phyloP scores from a whole-genome alignment of 2,797 vertebrate genomes.

The Sebastes nivosus region DNA sequence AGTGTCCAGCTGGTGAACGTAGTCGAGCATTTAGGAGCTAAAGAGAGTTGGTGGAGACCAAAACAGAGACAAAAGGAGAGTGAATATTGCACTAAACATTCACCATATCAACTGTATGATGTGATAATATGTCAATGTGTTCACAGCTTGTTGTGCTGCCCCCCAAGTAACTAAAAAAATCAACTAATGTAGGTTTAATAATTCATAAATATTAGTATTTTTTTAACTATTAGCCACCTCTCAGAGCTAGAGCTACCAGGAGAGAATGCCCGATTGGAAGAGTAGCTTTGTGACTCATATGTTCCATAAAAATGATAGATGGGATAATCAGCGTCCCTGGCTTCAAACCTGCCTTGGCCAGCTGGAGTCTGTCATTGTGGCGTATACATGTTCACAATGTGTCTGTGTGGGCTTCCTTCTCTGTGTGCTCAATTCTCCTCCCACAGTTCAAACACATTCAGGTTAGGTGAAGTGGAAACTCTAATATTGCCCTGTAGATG shows the following conservation, averaged over 20 bases:
- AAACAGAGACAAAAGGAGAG: background rate
- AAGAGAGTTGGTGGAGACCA: background rate
- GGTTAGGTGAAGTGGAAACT: conserved; percentile 37
- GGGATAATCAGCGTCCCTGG: background rate
- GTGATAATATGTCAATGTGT: background rate
- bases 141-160: background rate
- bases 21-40: background rate
- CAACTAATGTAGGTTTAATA: background rate
- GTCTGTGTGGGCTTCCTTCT: background rate
- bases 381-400: conserved; percentile 1
- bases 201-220: background rate
- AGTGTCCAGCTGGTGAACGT: background rate
- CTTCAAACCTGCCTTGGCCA: background rate
- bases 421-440: background rate
- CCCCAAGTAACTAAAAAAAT: too few species aligned
- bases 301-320: conserved; percentile 4
- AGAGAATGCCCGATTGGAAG: background rate
- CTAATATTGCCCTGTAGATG: conserved; percentile 24
- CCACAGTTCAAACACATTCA: conserved; percentile 16
- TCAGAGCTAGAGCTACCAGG: too few species aligned
- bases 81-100: background rate
- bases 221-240: background rate
- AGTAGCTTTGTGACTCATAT: background rate
- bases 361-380: conserved; percentile 12
- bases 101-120: too few species aligned